A percentile compares a stretch with the other conserved stretches of the same genome.
Evolutionary conservation across 2,113 vertebrate species (phyloP).

Genomic region (Psophia crepitans): DNA sequence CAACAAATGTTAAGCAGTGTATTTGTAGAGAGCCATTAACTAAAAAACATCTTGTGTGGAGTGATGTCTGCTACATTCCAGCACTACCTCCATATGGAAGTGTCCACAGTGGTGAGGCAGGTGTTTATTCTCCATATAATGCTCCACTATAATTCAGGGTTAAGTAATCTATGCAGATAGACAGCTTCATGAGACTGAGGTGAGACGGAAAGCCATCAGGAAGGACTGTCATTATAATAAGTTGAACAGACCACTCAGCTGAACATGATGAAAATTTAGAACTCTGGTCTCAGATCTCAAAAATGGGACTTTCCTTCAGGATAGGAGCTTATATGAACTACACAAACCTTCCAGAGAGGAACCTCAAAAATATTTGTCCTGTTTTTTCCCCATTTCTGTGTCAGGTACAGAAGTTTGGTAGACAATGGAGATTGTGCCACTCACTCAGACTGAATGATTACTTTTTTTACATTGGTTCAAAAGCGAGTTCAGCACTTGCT

Average conservation of each 20-base stretch:
- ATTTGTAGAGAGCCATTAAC: background rate
- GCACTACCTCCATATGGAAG: background rate
- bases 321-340: background rate
- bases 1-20: background rate
- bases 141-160: background rate
- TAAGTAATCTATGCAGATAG: background rate
- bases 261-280: background rate
- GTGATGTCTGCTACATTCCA: background rate
- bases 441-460: background rate
- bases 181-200: background rate
- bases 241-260: background rate
- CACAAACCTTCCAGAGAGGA: background rate
- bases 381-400: background rate
- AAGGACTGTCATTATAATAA: background rate
- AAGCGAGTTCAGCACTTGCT: background rate
- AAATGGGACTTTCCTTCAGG: background rate
- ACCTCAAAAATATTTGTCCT: background rate
- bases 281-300: background rate
- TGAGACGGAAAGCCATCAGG: background rate
- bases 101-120: background rate
- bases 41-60: background rate
- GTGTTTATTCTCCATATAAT: background rate
- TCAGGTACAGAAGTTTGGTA: background rate
- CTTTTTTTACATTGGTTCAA: background rate
- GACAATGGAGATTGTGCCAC: background rate